Conservation (phyloP, 2,797 vertebrate genomes). For the Hemitrygon akajei region DNA sequence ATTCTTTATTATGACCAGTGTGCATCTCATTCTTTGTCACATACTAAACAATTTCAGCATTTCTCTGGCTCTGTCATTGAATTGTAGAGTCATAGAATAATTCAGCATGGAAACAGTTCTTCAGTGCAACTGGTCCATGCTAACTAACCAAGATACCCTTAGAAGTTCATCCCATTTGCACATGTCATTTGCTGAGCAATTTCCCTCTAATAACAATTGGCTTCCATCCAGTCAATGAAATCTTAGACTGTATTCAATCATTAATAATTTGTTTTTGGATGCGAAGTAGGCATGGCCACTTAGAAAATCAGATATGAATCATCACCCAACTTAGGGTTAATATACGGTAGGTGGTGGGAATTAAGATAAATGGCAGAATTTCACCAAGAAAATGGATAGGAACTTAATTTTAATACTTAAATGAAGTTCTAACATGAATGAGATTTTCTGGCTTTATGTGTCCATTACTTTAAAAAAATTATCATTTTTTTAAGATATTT, state of each 20-base stretch:
- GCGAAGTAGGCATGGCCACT: neutral
- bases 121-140: too few relatives aligned
- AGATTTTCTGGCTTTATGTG: neutral
- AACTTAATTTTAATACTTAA: neutral
- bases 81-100: too few relatives aligned
- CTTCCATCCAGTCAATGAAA: neutral
- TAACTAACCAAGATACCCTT: too few relatives aligned
- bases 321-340: neutral
- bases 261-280: neutral
- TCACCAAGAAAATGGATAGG: neutral
- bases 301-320: neutral
- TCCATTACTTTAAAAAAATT: neutral
- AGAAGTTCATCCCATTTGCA: too few relatives aligned
- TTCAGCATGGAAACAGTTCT: too few relatives aligned
- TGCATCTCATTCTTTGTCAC: too few relatives aligned
- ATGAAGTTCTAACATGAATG: neutral
- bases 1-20: too few relatives aligned
- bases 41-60: too few relatives aligned
- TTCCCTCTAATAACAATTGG: neutral
- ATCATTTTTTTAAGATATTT: neutral
- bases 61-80: too few relatives aligned
- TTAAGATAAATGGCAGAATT: neutral
- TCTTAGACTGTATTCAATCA: neutral
- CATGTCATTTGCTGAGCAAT: neutral
- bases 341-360: neutral